phyloP scores from a whole-genome alignment of 1,140 invertebrate species.

The Heliconius melpomene region DNA sequence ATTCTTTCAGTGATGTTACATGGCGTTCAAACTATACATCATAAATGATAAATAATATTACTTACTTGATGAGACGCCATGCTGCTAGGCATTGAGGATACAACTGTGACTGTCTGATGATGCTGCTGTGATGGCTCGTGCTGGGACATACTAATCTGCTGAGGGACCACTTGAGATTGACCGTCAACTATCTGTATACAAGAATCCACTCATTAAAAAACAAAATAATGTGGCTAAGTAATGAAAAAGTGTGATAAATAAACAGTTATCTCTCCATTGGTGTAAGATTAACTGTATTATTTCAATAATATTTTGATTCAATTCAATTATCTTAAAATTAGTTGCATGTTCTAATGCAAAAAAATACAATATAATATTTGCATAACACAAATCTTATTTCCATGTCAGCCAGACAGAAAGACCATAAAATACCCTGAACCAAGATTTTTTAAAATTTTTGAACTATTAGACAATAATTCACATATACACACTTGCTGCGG shows the following conservation, averaged over 20 bases:
- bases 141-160: slow-evolving; percentile 71
- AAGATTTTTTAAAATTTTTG: background rate
- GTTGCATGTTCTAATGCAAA: too few relatives aligned
- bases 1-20: too few relatives aligned
- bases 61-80: slow-evolving; percentile 67
- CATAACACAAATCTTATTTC: too few relatives aligned
- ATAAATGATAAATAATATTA: background rate
- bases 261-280: too few relatives aligned
- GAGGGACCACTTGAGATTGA: slow-evolving; percentile 66
- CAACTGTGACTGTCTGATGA: slow-evolving; percentile 75
- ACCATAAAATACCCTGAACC: too few relatives aligned
- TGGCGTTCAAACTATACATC: too few relatives aligned
- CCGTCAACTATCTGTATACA: slow-evolving; percentile 62
- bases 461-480: background rate
- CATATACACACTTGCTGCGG: slow-evolving; percentile 60
- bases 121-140: slow-evolving; percentile 69
- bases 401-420: too few relatives aligned
- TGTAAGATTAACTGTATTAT: too few relatives aligned
- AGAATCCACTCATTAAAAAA: background rate
- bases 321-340: too few relatives aligned
- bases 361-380: too few relatives aligned
- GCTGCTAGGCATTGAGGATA: slow-evolving; percentile 71
- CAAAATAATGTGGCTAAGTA: background rate
- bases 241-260: too few relatives aligned
- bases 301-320: too few relatives aligned